Base-by-base conservation (phyloP, 2,113 vertebrate genomes). In the Mobula birostris region DNA sequence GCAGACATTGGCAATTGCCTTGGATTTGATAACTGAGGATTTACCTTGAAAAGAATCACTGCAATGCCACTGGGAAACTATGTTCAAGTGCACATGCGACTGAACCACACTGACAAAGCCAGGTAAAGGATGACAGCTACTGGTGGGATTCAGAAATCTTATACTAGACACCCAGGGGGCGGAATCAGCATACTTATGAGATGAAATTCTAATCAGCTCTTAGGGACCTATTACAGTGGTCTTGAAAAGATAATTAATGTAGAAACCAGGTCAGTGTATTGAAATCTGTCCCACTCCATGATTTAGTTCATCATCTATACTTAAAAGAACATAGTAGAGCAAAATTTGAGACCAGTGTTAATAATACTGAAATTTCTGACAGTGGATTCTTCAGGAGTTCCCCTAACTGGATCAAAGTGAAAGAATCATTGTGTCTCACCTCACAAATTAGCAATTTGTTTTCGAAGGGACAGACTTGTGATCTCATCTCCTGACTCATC, bases 231-330 rank as follows among this genome's bases (percentile, higher is more conserved):
- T n/a, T 88, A 88, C 9, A 12, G 58, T 32, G 7, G 27, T 63
- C 63, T 63, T 17, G 61, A 90, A n/a, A 66, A 32, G 85, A 66
- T 90, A 32, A 68, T 90, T 90, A 90, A 90, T 90, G 29, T 63
- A 66, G 61, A 66, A 66, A 68, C 6, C 85, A 63, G 61, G 61
- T 90, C 61, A 90, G 29, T 66, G 83, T 19, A 27, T 32, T 90
- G 85, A 66, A 90, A 58, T 14, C 27, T 19, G 61, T 29, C 29
- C 29, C 85, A 32, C 61, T n/a, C 85, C 7, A 32, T 21, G 61
- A 68, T 68, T 90, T 66, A 68, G 29, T 90, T 90, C 85, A 68
- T 63, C n/a, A 32, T 88, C 58, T 66, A 66, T 27, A 63, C 63
- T 15, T 68, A 68, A 68, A 68, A 19, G 70, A 72, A 21, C 24